These are phyloP conservation scores for Peromyscus nudipes DNA, from an alignment of 2,797 vertebrate species.

Conservation along the genomic window DNA sequence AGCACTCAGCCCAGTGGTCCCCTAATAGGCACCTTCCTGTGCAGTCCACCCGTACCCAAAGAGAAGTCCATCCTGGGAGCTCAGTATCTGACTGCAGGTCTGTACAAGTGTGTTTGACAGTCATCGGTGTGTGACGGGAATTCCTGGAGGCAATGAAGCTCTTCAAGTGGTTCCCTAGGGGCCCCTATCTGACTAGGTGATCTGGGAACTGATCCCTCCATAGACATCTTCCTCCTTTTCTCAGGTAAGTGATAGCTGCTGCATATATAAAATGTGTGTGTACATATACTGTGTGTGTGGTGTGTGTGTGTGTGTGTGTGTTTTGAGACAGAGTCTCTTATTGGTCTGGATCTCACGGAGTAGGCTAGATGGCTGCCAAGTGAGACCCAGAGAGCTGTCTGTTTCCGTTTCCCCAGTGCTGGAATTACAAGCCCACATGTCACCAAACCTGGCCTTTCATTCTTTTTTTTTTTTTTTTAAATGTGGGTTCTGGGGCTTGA, in stretches of 20 bases:
- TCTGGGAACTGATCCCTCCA: neutral
- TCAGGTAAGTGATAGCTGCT: neutral
- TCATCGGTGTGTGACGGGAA: neutral
- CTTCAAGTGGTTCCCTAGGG: neutral
- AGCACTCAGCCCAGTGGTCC: neutral
- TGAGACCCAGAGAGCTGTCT: neutral
- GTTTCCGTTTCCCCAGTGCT: neutral
- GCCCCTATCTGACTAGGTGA: neutral
- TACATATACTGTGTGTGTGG: no score
- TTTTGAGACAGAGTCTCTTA: neutral
- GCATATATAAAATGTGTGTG: no score
- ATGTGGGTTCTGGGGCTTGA: neutral
- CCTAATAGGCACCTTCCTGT: neutral
- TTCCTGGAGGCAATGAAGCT: neutral
- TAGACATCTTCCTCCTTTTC: neutral
- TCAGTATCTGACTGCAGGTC: neutral
- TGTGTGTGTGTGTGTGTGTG: neutral
- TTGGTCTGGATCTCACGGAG: neutral
- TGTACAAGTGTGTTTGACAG: neutral
- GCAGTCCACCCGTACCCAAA: neutral
- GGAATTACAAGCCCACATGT: neutral
- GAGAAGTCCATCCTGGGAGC: neutral
- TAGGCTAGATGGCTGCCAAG: neutral
- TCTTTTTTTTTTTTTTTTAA: neutral
- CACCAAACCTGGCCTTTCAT: neutral